Percentiles rank a stretch among this genome's conserved stretches.
phyloP scores from a whole-genome alignment of 2,888 invertebrate species.

The Calameuta idolon region DNA sequence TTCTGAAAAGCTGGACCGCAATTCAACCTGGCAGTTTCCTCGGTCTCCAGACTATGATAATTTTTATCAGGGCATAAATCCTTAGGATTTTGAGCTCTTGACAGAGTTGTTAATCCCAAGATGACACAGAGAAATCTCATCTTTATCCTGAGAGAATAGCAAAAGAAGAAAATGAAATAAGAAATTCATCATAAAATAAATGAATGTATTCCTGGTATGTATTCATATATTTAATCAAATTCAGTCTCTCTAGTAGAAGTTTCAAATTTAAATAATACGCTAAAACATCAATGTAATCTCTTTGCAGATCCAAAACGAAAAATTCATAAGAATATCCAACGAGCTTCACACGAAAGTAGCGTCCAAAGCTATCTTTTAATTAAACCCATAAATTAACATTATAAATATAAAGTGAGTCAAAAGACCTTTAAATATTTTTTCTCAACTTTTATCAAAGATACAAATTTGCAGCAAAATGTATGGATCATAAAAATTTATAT shows the following conservation, averaged over 20 bases:
- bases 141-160: slow-evolving; percentile 27
- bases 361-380: neutral
- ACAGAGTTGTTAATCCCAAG: slow-evolving; percentile 23
- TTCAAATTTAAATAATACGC: neutral
- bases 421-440: neutral
- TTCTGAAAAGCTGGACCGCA: slow-evolving; percentile 68
- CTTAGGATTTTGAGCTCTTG: slow-evolving; percentile 30
- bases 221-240: neutral
- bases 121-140: slow-evolving; percentile 36
- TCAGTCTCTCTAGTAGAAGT: neutral
- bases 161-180: slow-evolving; percentile 15
- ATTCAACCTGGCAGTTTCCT: slow-evolving; percentile 37
- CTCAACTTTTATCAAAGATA: neutral
- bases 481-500: neutral
- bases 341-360: neutral
- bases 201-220: neutral
- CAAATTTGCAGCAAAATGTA: neutral
- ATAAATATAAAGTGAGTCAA: neutral
- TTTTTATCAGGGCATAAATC: slow-evolving; percentile 47
- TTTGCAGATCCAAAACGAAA: neutral
- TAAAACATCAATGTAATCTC: neutral
- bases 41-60: slow-evolving; percentile 54
- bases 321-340: neutral
- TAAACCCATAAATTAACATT: neutral
- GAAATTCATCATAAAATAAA: neutral